A percentile compares a stretch with the other conserved stretches of the same genome.
Conservation (phyloP, 1,140 invertebrate species). For the Psilanteris sp. region DNA sequence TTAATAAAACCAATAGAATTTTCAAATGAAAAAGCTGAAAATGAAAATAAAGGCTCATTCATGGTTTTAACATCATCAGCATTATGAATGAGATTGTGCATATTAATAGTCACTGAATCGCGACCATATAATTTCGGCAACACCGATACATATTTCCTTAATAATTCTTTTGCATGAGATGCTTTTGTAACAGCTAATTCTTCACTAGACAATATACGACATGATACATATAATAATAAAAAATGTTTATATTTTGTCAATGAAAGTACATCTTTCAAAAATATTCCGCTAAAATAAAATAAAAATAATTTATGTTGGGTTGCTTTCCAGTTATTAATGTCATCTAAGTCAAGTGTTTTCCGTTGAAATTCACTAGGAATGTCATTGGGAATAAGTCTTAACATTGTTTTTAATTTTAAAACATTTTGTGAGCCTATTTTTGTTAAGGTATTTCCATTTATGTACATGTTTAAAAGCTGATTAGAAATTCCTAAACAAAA, state of each 20-base stretch:
- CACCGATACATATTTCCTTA: slow-evolving; percentile 8
- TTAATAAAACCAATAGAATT: slow-evolving; percentile 10
- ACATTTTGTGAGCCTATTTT: background rate
- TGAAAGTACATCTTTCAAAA: background rate
- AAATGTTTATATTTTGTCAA: background rate
- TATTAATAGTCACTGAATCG: slow-evolving; percentile 2
- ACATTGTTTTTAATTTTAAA: background rate
- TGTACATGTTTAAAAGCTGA: background rate
- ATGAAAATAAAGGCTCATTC: slow-evolving; percentile 1
- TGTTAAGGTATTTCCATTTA: background rate
- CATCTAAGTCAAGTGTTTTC: background rate
- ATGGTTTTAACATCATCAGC: background rate
- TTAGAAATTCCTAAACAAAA: background rate
- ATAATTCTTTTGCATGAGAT: background rate
- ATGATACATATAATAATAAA: slow-evolving; percentile 12
- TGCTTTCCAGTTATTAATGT: background rate
- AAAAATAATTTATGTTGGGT: slow-evolving; percentile 19
- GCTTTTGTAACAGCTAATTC: background rate
- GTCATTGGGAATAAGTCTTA: background rate
- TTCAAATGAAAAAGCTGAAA: slow-evolving; percentile 12
- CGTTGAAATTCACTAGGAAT: background rate
- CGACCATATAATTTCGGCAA: slow-evolving; percentile 9
- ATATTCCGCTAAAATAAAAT: slow-evolving; percentile 6
- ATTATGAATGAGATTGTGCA: background rate
- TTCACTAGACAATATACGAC: slow-evolving; percentile 7